Percentiles rank a stretch among this genome's conserved stretches.
Conservation (phyloP, 37 sponge, comb jelly and placozoan genomes). For the Mnemiopsis leidyi region DNA sequence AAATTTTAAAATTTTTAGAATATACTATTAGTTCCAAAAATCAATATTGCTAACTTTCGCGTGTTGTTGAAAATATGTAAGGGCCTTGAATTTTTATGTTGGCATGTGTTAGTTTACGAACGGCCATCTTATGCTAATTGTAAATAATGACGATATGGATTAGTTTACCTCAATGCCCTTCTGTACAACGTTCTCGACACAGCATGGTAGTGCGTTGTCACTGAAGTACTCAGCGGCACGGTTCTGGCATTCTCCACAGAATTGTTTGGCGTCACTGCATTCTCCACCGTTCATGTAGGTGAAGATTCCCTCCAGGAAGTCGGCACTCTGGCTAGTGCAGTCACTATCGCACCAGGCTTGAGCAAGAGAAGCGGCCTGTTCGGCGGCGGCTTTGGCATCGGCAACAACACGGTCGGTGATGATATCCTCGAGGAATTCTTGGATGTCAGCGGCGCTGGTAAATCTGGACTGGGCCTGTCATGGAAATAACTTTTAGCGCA, state of each 20-base stretch:
- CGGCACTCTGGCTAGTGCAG: not conserved
- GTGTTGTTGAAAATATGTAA: too few species aligned
- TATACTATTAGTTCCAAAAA: too few species aligned
- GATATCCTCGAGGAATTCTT: not conserved
- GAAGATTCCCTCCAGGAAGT: conserved; percentile 23
- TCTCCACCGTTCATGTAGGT: not conserved
- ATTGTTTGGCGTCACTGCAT: not conserved
- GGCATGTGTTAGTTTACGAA: too few species aligned
- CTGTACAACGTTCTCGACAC: not conserved
- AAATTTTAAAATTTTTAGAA: too few species aligned
- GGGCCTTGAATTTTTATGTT: too few species aligned
- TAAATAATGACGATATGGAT: too few species aligned
- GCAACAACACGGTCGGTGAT: not conserved
- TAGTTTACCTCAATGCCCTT: conserved; percentile 5
- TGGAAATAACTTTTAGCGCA: too few species aligned
- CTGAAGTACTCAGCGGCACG: not conserved
- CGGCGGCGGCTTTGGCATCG: not conserved
- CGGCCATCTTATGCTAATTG: too few species aligned
- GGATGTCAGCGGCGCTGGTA: not conserved
- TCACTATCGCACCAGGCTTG: not conserved
- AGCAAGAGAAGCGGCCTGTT: not conserved
- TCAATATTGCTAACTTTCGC: too few species aligned
- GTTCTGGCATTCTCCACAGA: not conserved
- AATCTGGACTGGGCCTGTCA: not conserved
- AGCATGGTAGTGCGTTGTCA: not conserved